Conservation (phyloP, 2,888 invertebrate species). For the Dryadula phaetusa region DNA sequence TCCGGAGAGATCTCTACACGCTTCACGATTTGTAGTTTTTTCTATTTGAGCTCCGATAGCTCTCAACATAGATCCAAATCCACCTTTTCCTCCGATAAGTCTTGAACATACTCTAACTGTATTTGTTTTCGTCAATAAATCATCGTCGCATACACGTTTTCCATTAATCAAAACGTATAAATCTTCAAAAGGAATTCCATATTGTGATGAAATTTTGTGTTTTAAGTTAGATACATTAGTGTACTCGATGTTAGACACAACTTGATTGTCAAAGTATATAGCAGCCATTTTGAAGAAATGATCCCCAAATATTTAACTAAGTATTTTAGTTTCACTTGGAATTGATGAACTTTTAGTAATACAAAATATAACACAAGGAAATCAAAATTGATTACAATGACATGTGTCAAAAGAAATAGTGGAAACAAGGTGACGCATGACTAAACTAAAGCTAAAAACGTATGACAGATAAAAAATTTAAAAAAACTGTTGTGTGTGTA, state of each 20-base stretch:
- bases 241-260: constrained; percentile 51
- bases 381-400: background rate
- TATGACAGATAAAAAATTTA: constrained; percentile 5
- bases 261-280: constrained; percentile 65
- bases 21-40: constrained; percentile 98
- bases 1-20: constrained; percentile 98
- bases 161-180: constrained; percentile 85
- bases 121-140: constrained; percentile 48
- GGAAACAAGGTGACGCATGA: background rate
- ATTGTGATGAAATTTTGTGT: constrained; percentile 63
- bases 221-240: constrained; percentile 59
- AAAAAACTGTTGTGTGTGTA: background rate
- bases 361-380: background rate
- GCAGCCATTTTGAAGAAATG: constrained; percentile 31
- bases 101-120: constrained; percentile 84
- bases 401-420: background rate
- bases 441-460: background rate
- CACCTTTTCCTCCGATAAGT: constrained; percentile 95
- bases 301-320: background rate
- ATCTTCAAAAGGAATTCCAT: constrained; percentile 67
- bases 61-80: constrained; percentile 98
- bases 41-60: constrained; percentile 99
- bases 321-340: background rate
- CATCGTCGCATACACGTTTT: constrained; percentile 56
- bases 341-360: background rate